Evolutionary conservation across 2,888 invertebrate genomes (phyloP).

Genomic region (Tachina fera): DNA sequence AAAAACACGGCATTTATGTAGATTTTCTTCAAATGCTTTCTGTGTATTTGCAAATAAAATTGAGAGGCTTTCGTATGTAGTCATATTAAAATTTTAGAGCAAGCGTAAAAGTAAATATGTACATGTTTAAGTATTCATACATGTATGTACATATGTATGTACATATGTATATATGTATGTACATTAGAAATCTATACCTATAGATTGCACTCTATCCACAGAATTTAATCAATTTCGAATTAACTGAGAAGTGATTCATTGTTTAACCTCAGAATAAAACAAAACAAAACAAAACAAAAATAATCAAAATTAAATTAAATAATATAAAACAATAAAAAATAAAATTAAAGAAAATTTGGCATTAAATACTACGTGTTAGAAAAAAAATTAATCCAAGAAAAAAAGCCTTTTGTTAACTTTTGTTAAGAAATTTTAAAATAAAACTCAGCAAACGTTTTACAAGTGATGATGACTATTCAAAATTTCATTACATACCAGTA

Average conservation of each 20-base stretch:
- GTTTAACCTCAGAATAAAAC: not conserved
- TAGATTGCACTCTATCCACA: conserved; percentile 31
- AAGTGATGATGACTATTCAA: not conserved
- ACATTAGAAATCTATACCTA: not conserved
- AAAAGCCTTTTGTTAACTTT: conserved; percentile 73
- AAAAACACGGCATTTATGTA: not conserved
- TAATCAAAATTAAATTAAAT: not conserved
- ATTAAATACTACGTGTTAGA: too few relatives aligned
- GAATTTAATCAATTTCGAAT: conserved; percentile 11
- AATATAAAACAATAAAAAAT: too few relatives aligned
- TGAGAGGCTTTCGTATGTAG: conserved; percentile 24
- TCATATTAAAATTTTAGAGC: conserved; percentile 6
- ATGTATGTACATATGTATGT: not conserved
- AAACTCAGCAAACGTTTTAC: not conserved
- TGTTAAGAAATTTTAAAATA: not conserved
- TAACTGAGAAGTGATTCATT: not conserved
- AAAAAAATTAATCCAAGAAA: not conserved
- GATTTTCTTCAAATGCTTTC: conserved; percentile 6
- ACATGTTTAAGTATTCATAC: not conserved
- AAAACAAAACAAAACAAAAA: not conserved
- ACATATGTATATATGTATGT: not conserved
- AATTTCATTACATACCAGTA: too few relatives aligned
- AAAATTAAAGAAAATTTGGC: too few relatives aligned
- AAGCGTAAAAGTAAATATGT: conserved; percentile 27
- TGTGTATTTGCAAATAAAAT: conserved; percentile 35